Conservation (phyloP, 2,797 vertebrate species). For the Protosalanx chinensis region DNA sequence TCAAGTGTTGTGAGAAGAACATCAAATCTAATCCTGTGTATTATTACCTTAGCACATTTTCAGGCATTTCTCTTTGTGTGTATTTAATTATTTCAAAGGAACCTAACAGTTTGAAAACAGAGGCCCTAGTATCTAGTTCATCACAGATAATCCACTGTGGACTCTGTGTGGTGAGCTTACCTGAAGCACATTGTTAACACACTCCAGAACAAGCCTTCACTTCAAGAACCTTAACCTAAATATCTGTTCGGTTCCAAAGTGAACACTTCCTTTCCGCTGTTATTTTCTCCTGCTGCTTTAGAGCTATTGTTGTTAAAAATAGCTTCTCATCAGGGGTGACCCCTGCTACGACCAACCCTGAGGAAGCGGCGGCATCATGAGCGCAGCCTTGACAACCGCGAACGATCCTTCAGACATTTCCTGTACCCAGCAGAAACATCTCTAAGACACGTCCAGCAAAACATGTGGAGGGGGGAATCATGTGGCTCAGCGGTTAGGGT, state of each 20-base stretch:
- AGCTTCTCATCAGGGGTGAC: conserved; percentile 51
- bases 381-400: conserved; percentile 34
- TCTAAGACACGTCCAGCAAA: too few species aligned
- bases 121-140: conserved; percentile 12
- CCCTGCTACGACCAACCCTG: conserved; percentile 48
- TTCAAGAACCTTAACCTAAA: conserved; percentile 25
- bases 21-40: too few species aligned
- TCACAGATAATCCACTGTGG: neutral
- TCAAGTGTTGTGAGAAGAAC: too few species aligned
- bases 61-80: too few species aligned
- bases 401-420: conserved; percentile 40
- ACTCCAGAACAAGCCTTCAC: neutral
- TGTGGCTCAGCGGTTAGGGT: too few species aligned
- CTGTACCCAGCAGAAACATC: conserved; percentile 21
- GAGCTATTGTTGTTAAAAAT: conserved; percentile 68
- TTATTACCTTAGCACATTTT: too few species aligned
- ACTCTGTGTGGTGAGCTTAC: conserved; percentile 12
- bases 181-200: neutral
- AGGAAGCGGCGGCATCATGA: conserved; percentile 62
- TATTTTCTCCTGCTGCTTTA: conserved; percentile 42
- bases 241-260: conserved; percentile 33
- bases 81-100: too few species aligned
- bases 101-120: too few species aligned
- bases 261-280: conserved; percentile 64
- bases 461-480: too few species aligned